Conservation (phyloP, 2,797 vertebrate species). For the Oreochromis mossambicus region DNA sequence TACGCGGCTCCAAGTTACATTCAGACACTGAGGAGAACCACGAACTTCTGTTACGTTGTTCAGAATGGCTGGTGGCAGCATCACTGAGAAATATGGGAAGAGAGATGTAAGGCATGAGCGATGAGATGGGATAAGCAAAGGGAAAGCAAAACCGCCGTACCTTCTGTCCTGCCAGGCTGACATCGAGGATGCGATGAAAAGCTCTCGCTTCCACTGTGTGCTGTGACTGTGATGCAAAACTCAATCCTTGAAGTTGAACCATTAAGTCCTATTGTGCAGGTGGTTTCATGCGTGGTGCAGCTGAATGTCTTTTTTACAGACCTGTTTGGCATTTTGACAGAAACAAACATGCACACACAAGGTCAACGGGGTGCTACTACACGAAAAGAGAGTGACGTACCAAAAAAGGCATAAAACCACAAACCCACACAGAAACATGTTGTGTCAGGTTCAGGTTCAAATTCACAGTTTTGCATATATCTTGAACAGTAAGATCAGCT, state of each 20-base stretch:
- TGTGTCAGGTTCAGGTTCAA: neutral
- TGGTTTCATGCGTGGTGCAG: slow-evolving; percentile 34
- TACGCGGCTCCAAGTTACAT: slow-evolving; percentile 32
- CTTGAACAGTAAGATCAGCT: neutral
- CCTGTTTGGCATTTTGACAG: neutral
- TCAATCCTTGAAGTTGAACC: neutral
- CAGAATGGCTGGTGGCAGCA: slow-evolving; percentile 42
- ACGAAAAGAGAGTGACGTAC: neutral
- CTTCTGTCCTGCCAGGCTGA: slow-evolving; percentile 48
- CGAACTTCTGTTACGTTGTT: neutral
- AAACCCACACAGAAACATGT: neutral
- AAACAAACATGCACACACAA: neutral
- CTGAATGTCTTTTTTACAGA: neutral
- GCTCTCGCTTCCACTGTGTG: neutral
- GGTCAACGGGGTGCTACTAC: neutral
- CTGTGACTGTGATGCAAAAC: slow-evolving; percentile 49
- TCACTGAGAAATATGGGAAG: slow-evolving; percentile 38
- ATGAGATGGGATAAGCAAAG: neutral
- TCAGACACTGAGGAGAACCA: slow-evolving; percentile 40
- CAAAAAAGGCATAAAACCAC: neutral
- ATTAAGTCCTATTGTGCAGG: slow-evolving; percentile 8
- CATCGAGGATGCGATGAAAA: slow-evolving; percentile 11
- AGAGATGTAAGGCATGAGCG: neutral
- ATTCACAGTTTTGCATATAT: neutral
- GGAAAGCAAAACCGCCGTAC: slow-evolving; percentile 8